Percentiles rank a stretch among this genome's conserved stretches.
Conservation (phyloP, 2,113 vertebrate genomes). For the Chiloscyllium plagiosum region DNA sequence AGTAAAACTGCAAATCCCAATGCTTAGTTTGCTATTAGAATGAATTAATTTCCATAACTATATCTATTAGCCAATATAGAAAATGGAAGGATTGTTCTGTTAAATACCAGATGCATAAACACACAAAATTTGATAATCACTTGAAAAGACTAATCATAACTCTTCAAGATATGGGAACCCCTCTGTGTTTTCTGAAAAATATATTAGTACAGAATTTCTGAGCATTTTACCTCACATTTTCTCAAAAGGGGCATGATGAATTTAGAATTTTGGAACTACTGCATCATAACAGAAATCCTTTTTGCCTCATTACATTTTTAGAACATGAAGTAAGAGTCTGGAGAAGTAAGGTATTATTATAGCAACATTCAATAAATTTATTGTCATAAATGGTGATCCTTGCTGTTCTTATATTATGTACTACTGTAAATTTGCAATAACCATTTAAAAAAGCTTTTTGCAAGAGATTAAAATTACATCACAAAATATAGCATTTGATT, state of each 20-base stretch:
- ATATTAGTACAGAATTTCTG: not conserved
- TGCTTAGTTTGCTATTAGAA: not conserved
- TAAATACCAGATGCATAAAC: conserved; percentile 13
- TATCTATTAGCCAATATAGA: not conserved
- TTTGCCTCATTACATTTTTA: not conserved
- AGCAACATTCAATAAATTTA: not conserved
- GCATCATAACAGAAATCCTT: not conserved
- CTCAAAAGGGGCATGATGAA: not conserved
- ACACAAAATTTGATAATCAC: not conserved
- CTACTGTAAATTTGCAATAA: not conserved
- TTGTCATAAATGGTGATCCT: not conserved
- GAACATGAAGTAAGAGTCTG: too few relatives aligned
- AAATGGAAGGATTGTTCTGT: not conserved
- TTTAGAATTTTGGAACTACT: not conserved
- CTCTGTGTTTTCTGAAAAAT: not conserved
- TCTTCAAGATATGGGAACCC: not conserved
- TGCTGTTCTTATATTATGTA: not conserved
- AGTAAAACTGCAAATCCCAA: not conserved
- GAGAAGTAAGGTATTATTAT: not conserved
- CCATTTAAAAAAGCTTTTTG: not conserved
- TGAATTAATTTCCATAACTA: not conserved
- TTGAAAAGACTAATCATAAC: not conserved
- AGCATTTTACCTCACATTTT: not conserved
- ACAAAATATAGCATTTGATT: not conserved
- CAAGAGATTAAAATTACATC: not conserved